Base-by-base conservation (phyloP, 1,140 invertebrate genomes). In the Drosophila equinoxialis region DNA sequence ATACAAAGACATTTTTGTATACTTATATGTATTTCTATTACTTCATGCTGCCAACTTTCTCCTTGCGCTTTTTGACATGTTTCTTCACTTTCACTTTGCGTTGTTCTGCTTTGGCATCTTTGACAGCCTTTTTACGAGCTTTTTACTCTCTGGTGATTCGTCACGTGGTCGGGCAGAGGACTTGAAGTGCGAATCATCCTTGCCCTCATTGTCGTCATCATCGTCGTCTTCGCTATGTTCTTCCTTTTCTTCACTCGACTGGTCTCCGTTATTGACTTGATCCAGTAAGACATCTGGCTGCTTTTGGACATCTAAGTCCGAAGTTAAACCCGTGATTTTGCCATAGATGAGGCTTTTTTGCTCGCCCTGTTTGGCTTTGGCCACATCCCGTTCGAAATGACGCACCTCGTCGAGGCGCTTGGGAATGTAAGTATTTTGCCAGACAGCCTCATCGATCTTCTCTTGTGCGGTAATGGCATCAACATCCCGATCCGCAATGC, bases 391-490 rank as follows among this genome's bases (percentile, higher is more conserved):
- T 92, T 99, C 98, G 92, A 96, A 96, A 92, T 99, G 95, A 30
- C 97, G 94, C 11, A 99, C 96, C 93, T 99, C 96, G 79, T 95
- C 96, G n/a, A 99, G 93, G 74, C 96, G 96, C 92, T 98, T 96
- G 20, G 99, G 98, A 92, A 99, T 99, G 90, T 96, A 99, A 10
- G 96, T 95, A 91, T 98, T 95, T 90, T 98, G 98, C 92, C 99
- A 99, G 35, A 99, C 97, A 92, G 98, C 95, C 78, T 97, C 96
- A 81, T 97, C 95, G 71, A 97, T 94, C 93, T 96, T 93, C 75
- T 96, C 94, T 68, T 96, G 94, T 17, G 94, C 94, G 54, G 95
- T 94, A 74, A 95, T 93, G 61, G 95, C 93, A 59, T 94, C 93
- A 73, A 94, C 93, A 70, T 93, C 93, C 58, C 94, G 92, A 68